Evolutionary conservation across 2,797 vertebrate genomes (phyloP).

Genomic region (Lepus townsendii): DNA sequence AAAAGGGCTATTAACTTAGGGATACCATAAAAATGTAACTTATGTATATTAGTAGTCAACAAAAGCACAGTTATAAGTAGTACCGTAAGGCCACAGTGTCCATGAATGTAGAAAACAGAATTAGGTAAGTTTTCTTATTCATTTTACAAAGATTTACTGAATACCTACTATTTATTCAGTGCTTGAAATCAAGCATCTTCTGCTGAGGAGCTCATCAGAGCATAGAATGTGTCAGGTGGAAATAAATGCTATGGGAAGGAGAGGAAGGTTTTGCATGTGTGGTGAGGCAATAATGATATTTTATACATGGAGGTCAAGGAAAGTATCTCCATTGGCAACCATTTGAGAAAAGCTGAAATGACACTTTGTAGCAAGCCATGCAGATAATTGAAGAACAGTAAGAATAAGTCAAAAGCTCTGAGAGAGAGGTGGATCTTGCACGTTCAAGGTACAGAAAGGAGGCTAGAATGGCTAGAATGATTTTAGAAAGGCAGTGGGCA

Average conservation of each 20-base stretch:
- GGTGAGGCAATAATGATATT: neutral
- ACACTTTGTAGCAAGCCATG: neutral
- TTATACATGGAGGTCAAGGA: neutral
- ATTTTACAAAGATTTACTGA: conserved; percentile 39
- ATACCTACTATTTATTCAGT: neutral
- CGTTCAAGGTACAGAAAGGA: neutral
- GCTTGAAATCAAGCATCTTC: neutral
- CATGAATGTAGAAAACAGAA: neutral
- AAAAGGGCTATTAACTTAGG: neutral
- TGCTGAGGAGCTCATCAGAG: neutral
- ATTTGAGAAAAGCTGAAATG: neutral
- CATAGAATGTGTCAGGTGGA: neutral
- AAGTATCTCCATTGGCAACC: neutral
- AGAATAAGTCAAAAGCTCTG: neutral
- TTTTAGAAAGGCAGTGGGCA: neutral
- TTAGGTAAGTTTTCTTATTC: neutral
- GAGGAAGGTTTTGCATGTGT: neutral
- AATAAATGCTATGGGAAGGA: neutral
- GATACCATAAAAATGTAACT: neutral
- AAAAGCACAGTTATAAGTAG: neutral
- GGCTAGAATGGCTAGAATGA: neutral
- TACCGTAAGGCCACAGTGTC: neutral
- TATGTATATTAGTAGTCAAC: neutral
- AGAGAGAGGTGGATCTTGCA: neutral
- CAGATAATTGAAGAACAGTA: neutral